Evolutionary conservation across 1,140 invertebrate genomes (phyloP), one percentile per base, ranked within the genome.

Genomic region (Muscidifurax raptorellus): DNA sequence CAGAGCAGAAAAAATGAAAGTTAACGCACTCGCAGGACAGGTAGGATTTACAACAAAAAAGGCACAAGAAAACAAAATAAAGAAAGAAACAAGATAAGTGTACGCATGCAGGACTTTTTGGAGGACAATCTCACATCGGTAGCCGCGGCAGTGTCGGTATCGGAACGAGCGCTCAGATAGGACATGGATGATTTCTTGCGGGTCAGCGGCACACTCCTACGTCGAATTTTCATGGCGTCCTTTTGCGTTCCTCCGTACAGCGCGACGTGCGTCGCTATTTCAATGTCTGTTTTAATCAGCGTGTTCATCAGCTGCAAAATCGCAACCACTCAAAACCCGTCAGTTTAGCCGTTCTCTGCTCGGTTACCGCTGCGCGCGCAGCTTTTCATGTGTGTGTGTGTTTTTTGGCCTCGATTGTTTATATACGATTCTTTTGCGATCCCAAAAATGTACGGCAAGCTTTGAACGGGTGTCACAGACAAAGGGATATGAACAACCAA

Each of bases 221-320:
- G 92, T 86, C 92, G 91, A 30, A 93, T 89, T 86, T 89, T 89
- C 83, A 93, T 88, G 81, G 92, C 92, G 85, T 93, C 92, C 90
- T 91, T 90, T 88, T 91, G 84, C 2, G 90, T 92, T 87, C 92
- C 92, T 90, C 92, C 94, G 91, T 88, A 94, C 91, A 93, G 93
- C 87, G 91, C 91, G 86, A 94, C 92, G 92, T 95, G 94, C 85
- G 96, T 94, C 67, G 96, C 96, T 83, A 94, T 94, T 90, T 94
- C 94, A 91, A 97, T 94, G 93, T 97, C 96, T 88, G 96, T 96
- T 95, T 97, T 97, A 94, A 97, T 94, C 85, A 96, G 95, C 90
- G 96, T 95, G 90, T 95, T 96, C 94, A 97, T 94, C 90, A 97
- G 94, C 96, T 97, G 94, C 83, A 94, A 94, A 94, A 94, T 93